Evolutionary conservation across 1,140 invertebrate genomes (phyloP).

Genomic region (Pollicipes pollicipes): DNA sequence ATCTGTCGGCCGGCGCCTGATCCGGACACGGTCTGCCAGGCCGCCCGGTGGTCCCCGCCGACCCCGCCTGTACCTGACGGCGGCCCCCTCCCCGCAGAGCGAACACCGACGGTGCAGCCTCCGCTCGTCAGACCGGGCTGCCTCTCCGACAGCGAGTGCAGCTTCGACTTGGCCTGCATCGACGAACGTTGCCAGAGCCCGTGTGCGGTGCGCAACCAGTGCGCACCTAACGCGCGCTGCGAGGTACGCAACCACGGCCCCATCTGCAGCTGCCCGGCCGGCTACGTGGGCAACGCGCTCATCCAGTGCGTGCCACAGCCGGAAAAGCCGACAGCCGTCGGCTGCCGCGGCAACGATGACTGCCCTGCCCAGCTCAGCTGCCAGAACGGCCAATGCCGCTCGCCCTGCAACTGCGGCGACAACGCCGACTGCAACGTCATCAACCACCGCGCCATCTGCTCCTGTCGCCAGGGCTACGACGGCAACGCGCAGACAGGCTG

Average conservation of each 20-base stretch:
- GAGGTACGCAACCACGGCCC: conserved; percentile 49
- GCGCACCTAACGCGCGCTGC: conserved; percentile 58
- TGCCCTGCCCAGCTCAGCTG: conserved; percentile 26
- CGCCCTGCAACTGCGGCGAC: conserved; percentile 24
- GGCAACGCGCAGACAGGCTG: conserved; percentile 24
- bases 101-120: too few relatives aligned
- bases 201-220: conserved; percentile 44
- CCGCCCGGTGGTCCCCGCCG: too few relatives aligned
- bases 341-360: conserved; percentile 28
- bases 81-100: too few relatives aligned
- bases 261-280: conserved; percentile 68
- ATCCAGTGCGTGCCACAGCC: conserved; percentile 16
- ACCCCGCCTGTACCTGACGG: too few relatives aligned
- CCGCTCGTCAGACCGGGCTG: conserved; percentile 30
- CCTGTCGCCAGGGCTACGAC: conserved; percentile 22
- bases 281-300: conserved; percentile 42
- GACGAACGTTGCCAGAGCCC: conserved; percentile 59
- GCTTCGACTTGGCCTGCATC: conserved; percentile 63
- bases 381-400: conserved; percentile 22
- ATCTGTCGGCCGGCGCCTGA: too few relatives aligned
- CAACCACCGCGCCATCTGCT: conserved; percentile 22
- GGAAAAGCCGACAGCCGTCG: conserved; percentile 18
- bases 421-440: conserved; percentile 23
- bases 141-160: conserved; percentile 57
- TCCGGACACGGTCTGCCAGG: too few relatives aligned